Evolutionary conservation across 2,113 vertebrate genomes (phyloP).

Genomic region (Polyodon spathula): DNA sequence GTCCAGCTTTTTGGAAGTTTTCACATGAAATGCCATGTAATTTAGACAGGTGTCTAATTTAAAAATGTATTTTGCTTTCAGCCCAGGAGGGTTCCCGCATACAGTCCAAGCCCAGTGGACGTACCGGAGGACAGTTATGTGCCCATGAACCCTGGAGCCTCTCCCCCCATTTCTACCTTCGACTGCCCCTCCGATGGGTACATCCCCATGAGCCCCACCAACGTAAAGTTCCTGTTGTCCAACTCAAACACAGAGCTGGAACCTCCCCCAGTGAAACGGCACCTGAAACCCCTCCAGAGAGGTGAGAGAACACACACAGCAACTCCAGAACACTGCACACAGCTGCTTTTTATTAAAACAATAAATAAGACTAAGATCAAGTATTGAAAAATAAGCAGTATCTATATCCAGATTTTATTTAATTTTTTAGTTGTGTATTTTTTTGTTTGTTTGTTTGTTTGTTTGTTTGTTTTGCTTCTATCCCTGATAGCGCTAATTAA

Average conservation of each 20-base stretch:
- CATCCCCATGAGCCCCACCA: slow-evolving; percentile 80
- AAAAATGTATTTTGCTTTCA: slow-evolving; percentile 36
- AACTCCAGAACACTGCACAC: not conserved
- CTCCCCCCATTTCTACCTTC: slow-evolving; percentile 36
- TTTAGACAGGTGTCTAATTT: too few species aligned
- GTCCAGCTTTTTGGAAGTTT: not conserved
- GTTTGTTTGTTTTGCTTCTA: too few species aligned
- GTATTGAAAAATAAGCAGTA: not conserved
- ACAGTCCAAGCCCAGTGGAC: slow-evolving; percentile 29
- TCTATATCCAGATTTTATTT: not conserved
- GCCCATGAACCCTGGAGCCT: slow-evolving; percentile 69
- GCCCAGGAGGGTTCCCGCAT: slow-evolving; percentile 50
- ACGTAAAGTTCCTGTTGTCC: slow-evolving; percentile 38
- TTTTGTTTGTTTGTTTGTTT: slow-evolving; percentile 12
- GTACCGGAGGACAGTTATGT: slow-evolving; percentile 72
- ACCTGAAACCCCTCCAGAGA: slow-evolving; percentile 78
- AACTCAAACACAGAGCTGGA: slow-evolving; percentile 47
- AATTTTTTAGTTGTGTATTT: not conserved
- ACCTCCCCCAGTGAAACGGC: slow-evolving; percentile 49
- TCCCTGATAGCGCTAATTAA: too few species aligned
- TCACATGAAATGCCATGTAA: too few species aligned
- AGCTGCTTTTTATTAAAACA: not conserved
- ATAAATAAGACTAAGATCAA: not conserved
- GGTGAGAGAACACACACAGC: slow-evolving; percentile 47
- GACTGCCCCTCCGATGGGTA: slow-evolving; percentile 65